A percentile compares a stretch with the other conserved stretches of the same genome.
These are phyloP conservation scores for Fratercula arctica DNA, from an alignment of 2,797 vertebrate species.

Conservation along the genomic window DNA sequence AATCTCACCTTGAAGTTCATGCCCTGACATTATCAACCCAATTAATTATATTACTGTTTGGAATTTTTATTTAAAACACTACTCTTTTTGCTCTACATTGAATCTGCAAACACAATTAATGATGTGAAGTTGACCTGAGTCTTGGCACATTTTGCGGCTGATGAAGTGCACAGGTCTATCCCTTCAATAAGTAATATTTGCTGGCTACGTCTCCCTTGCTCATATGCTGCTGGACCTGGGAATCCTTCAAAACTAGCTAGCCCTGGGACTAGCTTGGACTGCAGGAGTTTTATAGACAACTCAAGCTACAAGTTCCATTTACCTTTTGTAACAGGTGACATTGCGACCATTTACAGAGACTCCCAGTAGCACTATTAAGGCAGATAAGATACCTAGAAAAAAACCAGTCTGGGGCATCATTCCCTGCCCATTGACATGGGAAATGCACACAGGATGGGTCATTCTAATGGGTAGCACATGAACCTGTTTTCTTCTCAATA, in stretches of 20 bases:
- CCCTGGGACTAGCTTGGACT: not conserved
- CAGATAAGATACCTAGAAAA: not conserved
- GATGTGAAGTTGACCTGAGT: not conserved
- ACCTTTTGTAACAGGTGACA: not conserved
- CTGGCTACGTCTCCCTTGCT: not conserved
- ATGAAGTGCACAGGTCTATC: not conserved
- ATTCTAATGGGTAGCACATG: fast-evolving
- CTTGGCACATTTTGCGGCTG: not conserved
- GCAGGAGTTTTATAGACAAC: not conserved
- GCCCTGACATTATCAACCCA: not conserved
- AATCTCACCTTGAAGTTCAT: not conserved
- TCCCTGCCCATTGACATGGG: not conserved
- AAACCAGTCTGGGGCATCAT: not conserved
- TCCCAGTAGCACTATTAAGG: not conserved
- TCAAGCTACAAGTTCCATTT: not conserved
- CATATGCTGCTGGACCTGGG: not conserved
- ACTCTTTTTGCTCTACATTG: fast-evolving
- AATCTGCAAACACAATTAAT: not conserved
- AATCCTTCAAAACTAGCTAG: not conserved
- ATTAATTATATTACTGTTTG: not conserved
- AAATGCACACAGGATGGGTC: not conserved
- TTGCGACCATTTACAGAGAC: not conserved
- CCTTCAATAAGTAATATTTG: not conserved
- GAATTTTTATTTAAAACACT: not conserved
- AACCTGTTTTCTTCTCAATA: not conserved